These are phyloP conservation scores for Podabrus alpinus DNA, from an alignment of 2,888 invertebrate species.

Conservation along the genomic window DNA sequence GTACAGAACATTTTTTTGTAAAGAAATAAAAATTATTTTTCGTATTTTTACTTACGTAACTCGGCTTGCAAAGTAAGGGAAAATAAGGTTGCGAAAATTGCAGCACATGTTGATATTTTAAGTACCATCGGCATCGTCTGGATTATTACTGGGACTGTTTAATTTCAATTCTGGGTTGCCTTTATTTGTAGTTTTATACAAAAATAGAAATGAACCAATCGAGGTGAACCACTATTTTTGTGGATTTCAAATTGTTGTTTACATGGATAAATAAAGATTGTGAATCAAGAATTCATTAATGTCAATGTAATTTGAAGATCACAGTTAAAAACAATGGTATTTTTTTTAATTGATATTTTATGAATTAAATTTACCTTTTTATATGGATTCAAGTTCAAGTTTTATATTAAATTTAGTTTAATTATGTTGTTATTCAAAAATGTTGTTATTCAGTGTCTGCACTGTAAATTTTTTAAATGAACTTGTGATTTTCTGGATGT, in stretches of 20 bases:
- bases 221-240: neutral
- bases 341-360: too few species aligned
- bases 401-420: too few species aligned
- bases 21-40: neutral
- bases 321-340: too few species aligned
- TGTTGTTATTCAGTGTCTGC: too few species aligned
- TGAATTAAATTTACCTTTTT: too few species aligned
- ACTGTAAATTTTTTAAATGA: too few species aligned
- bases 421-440: too few species aligned
- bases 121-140: neutral
- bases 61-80: neutral
- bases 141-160: neutral
- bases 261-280: neutral
- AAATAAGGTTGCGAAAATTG: neutral
- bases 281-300: neutral
- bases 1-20: conserved; percentile 43
- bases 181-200: neutral
- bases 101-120: neutral
- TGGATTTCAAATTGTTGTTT: neutral
- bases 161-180: neutral
- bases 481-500: too few species aligned
- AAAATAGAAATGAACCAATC: neutral
- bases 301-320: too few species aligned
- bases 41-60: neutral
- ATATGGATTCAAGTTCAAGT: too few species aligned